phyloP scores from a whole-genome alignment of 2,888 invertebrate species.

The Cephus rjabovi region DNA sequence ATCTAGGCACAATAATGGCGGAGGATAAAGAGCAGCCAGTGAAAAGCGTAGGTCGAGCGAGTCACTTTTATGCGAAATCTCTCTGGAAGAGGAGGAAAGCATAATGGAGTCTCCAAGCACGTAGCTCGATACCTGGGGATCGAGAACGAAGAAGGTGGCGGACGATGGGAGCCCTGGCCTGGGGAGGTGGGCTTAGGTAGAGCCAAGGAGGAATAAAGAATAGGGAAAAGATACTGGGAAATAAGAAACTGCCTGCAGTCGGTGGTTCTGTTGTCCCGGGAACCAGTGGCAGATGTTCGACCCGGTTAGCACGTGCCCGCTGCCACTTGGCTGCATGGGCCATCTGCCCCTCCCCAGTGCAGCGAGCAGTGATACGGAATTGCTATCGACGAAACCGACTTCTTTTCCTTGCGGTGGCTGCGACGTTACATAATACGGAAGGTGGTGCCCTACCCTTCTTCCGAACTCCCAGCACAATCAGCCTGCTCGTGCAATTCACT shows the following conservation, averaged over 20 bases:
- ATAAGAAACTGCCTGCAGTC: conserved; percentile 25
- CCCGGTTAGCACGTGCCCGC: conserved; percentile 64
- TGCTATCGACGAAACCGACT: conserved; percentile 25
- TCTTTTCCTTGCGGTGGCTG: neutral
- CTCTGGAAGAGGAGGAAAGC: too few relatives aligned
- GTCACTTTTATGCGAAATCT: too few relatives aligned
- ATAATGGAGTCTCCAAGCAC: too few relatives aligned
- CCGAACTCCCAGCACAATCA: too few relatives aligned
- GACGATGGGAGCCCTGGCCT: neutral
- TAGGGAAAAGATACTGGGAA: conserved; percentile 4
- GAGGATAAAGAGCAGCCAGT: too few relatives aligned
- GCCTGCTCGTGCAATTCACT: too few relatives aligned
- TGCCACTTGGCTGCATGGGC: conserved; percentile 64
- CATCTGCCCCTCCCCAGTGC: conserved; percentile 49
- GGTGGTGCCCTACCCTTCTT: too few relatives aligned
- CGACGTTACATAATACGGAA: neutral
- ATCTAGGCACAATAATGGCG: too few relatives aligned
- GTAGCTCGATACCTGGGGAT: too few relatives aligned
- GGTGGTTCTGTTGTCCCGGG: conserved; percentile 43
- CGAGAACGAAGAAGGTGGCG: neutral
- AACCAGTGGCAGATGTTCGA: conserved; percentile 63
- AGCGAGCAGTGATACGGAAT: conserved; percentile 34
- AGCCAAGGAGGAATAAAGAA: neutral
- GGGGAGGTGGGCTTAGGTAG: neutral
- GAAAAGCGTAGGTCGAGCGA: too few relatives aligned